phyloP scores from a whole-genome alignment of 2,797 vertebrate species.

The Syncerus caffer region DNA sequence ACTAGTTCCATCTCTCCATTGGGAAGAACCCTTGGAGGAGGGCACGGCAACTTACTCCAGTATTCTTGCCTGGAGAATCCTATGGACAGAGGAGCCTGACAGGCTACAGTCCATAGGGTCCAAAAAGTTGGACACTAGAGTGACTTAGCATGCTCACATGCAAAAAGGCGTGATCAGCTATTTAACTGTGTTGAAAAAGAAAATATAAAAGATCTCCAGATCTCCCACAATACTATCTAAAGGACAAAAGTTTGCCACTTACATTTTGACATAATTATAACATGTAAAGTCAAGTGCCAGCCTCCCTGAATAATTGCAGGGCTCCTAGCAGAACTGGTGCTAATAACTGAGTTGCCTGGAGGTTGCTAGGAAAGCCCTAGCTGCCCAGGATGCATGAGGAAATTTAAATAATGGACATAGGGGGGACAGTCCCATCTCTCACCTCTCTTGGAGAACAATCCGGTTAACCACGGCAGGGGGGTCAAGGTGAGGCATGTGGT shows the following conservation, averaged over 20 bases:
- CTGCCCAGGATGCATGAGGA: not conserved
- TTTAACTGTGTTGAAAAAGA: constrained; percentile 26
- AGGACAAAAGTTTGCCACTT: constrained; percentile 63
- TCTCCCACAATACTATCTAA: not conserved
- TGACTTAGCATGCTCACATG: not conserved
- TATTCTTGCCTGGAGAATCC: not conserved
- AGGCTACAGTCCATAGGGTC: not conserved
- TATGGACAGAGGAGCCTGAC: not conserved
- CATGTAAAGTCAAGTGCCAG: constrained; percentile 59
- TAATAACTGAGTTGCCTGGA: constrained; percentile 63
- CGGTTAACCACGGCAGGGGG: not conserved
- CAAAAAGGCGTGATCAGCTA: constrained; percentile 41
- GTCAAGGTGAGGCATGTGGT: accelerated
- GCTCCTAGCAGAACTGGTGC: constrained; percentile 45
- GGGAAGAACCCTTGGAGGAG: not conserved
- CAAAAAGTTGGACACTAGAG: not conserved
- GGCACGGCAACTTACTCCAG: not conserved
- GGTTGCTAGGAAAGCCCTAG: constrained; percentile 66
- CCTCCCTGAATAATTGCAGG: constrained; percentile 64
- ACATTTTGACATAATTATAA: constrained; percentile 71
- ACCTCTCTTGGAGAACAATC: not conserved
- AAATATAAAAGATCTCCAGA: constrained; percentile 38
- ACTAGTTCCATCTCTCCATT: not conserved
- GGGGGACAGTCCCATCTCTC: not conserved
- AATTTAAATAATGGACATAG: not conserved